These are phyloP conservation scores for Apodemus sylvaticus DNA, from an alignment of 2,113 vertebrate genomes.

Conservation along the genomic window DNA sequence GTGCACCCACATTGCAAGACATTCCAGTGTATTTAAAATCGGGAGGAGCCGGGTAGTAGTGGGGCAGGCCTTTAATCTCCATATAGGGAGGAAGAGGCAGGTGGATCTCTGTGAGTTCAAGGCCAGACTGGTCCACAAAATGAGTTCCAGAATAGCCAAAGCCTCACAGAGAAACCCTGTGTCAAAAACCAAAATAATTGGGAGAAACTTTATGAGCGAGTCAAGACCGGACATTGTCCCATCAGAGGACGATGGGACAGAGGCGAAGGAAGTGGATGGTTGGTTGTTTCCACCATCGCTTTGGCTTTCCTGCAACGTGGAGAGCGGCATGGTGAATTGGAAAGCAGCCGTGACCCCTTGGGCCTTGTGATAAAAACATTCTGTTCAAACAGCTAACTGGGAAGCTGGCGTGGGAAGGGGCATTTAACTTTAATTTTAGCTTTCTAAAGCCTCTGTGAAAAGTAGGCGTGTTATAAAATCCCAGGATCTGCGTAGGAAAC, in stretches of 20 bases:
- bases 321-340: background rate
- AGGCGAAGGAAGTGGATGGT: background rate
- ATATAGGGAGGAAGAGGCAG: background rate
- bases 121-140: too few relatives aligned
- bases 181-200: background rate
- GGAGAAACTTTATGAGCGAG: background rate
- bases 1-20: background rate
- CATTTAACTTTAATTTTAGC: background rate
- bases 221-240: background rate
- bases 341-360: background rate
- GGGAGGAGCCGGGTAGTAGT: background rate
- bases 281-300: background rate
- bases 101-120: background rate
- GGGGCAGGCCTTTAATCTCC: background rate
- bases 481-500: background rate
- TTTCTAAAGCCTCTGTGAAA: background rate
- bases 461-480: background rate
- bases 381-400: background rate
- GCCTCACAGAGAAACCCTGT: background rate
- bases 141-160: background rate
- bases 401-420: background rate
- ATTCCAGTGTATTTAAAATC: background rate
- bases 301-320: background rate
- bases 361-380: background rate
- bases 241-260: background rate